Evolutionary conservation across 53 echinoderm and acorn worm species (phyloP).

Genomic region (Apostichopus leukothele): DNA sequence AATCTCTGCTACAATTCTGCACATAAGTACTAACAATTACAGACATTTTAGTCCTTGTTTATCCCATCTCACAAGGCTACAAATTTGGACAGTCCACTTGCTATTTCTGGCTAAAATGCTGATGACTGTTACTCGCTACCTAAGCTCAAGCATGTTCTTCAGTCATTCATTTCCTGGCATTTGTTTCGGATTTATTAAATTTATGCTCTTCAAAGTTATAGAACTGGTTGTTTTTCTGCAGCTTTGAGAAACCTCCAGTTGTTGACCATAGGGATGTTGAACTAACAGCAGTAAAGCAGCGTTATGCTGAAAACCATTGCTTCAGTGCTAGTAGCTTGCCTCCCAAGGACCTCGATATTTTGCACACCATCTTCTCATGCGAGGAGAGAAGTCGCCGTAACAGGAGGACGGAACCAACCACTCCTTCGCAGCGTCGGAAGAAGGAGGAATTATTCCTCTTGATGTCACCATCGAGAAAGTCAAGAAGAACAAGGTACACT

Average conservation of each 20-base stretch:
- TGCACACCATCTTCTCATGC: constrained; percentile 67
- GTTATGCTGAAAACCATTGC: constrained; percentile 64
- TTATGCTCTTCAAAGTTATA: not conserved
- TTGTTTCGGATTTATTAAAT: no score
- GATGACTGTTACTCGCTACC: no score
- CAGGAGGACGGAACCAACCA: constrained; percentile 35
- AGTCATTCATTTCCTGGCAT: no score
- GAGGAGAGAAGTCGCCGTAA: constrained; percentile 53
- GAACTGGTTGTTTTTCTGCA: not conserved
- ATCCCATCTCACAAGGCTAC: no score
- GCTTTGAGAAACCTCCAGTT: constrained; percentile 73
- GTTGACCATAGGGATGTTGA: constrained; percentile 87
- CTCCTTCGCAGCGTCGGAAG: constrained; percentile 48
- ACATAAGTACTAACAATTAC: no score
- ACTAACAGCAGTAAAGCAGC: constrained; percentile 82
- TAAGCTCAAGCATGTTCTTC: no score
- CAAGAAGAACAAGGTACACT: constrained; percentile 65
- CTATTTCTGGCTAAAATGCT: no score
- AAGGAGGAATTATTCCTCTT: constrained; percentile 73
- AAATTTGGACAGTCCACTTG: no score
- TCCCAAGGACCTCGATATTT: constrained; percentile 51
- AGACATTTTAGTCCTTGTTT: no score
- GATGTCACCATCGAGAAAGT: constrained; percentile 82
- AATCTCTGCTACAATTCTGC: no score
- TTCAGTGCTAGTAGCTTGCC: constrained; percentile 62